A percentile compares a stretch with the other conserved stretches of the same genome.
These are phyloP conservation scores for Metellina segmentata DNA, from an alignment of 2,888 invertebrate genomes.

Conservation along the genomic window DNA sequence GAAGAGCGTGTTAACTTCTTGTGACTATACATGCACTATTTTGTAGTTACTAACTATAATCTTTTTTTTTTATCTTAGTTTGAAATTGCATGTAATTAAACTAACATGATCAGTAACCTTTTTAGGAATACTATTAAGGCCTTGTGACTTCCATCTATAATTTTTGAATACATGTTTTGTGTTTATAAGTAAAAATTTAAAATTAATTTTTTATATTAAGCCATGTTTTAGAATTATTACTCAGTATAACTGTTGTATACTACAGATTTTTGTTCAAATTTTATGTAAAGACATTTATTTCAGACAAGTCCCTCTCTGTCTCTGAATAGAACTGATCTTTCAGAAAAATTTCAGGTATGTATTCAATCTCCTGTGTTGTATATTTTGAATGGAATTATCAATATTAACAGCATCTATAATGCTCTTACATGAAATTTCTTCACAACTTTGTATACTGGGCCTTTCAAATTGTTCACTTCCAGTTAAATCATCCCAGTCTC, in stretches of 20 bases:
- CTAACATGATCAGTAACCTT: too few species aligned
- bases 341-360: constrained; percentile 11
- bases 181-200: not conserved
- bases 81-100: too few species aligned
- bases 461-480: not conserved
- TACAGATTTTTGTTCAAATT: not conserved
- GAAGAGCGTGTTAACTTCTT: too few species aligned
- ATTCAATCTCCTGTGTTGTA: not conserved
- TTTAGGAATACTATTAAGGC: too few species aligned
- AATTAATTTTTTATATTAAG: not conserved
- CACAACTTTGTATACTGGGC: not conserved
- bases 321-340: constrained; percentile 3
- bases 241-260: not conserved
- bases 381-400: not conserved
- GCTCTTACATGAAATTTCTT: not conserved
- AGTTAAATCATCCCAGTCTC: not conserved
- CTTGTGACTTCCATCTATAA: not conserved
- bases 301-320: constrained; percentile 35
- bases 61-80: too few species aligned
- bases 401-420: not conserved
- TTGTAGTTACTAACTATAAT: too few species aligned
- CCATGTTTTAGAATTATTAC: not conserved
- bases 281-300: constrained; percentile 16
- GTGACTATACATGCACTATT: too few species aligned
- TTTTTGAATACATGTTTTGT: not conserved